Percentiles rank a stretch among this genome's conserved stretches.
phyloP scores from a whole-genome alignment of 1,140 invertebrate genomes.

The Drosophila cardini region DNA sequence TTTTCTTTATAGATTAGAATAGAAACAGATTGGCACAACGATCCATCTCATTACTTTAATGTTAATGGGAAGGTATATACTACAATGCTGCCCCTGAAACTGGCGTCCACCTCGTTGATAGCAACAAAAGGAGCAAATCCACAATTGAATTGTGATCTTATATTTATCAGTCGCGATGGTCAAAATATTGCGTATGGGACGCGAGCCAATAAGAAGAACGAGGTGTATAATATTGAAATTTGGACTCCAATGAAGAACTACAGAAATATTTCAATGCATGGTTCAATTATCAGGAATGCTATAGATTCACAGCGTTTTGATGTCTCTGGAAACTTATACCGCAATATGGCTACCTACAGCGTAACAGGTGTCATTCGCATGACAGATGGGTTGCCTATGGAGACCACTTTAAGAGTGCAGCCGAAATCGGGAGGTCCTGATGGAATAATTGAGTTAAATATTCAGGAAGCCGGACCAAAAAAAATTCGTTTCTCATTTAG shows the following conservation, averaged over 20 bases:
- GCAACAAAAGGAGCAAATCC: slow-evolving; percentile 55
- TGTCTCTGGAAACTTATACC: slow-evolving; percentile 67
- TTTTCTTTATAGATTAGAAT: slow-evolving; percentile 10
- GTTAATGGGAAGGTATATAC: slow-evolving; percentile 67
- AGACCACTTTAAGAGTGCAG: slow-evolving; percentile 60
- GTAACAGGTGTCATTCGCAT: slow-evolving; percentile 64
- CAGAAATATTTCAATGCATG: slow-evolving; percentile 77
- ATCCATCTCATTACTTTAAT: slow-evolving; percentile 54
- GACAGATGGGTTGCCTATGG: slow-evolving; percentile 50
- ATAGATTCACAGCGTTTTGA: slow-evolving; percentile 55
- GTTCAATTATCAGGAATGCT: slow-evolving; percentile 47
- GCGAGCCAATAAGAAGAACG: slow-evolving; percentile 61
- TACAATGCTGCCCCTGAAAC: slow-evolving; percentile 73
- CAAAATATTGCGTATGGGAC: slow-evolving; percentile 65
- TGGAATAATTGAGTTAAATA: slow-evolving; percentile 72
- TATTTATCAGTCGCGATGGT: slow-evolving; percentile 59
- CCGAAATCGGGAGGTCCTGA: slow-evolving; percentile 69
- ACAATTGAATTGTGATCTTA: slow-evolving; percentile 68
- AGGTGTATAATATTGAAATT: slow-evolving; percentile 77
- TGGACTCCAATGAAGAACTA: slow-evolving; percentile 77
- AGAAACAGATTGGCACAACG: slow-evolving; percentile 67
- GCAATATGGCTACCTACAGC: slow-evolving; percentile 75
- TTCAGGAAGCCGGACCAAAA: slow-evolving; percentile 57
- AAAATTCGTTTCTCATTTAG: slow-evolving; percentile 74
- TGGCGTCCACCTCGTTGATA: slow-evolving; percentile 61